Conservation (phyloP, 2,113 vertebrate species). For the Prochilodus magdalenae region DNA sequence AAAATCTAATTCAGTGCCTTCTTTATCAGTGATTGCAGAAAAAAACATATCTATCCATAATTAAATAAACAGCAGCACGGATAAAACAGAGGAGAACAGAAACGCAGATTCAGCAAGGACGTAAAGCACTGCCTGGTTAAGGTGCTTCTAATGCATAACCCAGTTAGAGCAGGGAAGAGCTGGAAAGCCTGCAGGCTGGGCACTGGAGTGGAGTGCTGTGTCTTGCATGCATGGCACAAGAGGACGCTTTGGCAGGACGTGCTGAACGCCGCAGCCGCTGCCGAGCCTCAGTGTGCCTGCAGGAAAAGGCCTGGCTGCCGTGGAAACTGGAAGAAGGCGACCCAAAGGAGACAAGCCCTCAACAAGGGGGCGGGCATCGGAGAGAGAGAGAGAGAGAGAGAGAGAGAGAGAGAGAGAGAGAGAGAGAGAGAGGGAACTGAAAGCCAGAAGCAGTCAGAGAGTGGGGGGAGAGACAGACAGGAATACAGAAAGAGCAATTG, state of each 20-base stretch:
- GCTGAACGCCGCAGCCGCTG: constrained; percentile 36
- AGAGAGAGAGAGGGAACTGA: constrained; percentile 30
- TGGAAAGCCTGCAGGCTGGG: constrained; percentile 5
- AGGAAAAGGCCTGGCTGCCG: constrained; percentile 62
- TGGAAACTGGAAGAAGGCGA: constrained; percentile 64
- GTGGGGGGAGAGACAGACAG: constrained; percentile 10
- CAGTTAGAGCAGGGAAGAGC: constrained; percentile 5
- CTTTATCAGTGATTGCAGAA: background rate
- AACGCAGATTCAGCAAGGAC: background rate
- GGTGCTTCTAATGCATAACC: background rate
- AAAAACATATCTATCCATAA: background rate
- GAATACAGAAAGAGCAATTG: background rate
- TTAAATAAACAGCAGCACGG: constrained; percentile 32
- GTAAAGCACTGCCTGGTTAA: background rate
- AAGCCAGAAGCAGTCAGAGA: constrained; percentile 26
- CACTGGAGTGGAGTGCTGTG: background rate
- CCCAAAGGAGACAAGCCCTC: constrained; percentile 53
- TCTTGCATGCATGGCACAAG: constrained; percentile 26
- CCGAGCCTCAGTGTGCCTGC: constrained; percentile 33
- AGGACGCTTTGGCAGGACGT: constrained; percentile 46
- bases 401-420: constrained; percentile 18
- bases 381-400: constrained; percentile 17
- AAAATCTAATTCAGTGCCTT: constrained; percentile 33
- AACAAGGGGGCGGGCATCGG: constrained; percentile 46
- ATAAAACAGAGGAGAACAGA: background rate